Evolutionary conservation across 2,888 invertebrate genomes (phyloP), one percentile per base, ranked within the genome.

Genomic region (Tridacna gigas): DNA sequence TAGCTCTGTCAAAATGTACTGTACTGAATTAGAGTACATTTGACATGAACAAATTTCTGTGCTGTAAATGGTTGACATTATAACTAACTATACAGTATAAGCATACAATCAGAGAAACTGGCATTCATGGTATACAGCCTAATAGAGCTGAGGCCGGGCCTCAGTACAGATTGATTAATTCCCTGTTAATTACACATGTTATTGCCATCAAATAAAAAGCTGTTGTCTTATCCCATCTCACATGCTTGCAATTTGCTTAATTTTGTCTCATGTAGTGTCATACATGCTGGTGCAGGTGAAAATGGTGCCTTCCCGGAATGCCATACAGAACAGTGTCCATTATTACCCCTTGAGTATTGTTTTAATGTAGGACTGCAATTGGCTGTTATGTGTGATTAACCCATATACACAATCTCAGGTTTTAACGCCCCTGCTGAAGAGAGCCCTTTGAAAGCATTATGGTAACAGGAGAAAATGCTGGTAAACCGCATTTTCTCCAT

Each of bases 111-210:
- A 4, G 37, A 37, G 2, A 37, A 37, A 37, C 37, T 37, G 37
- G 37, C 37, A 37, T 7, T 37, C 37, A 2, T 4, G 37, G 37
- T 37, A 37, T 37, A 37, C 7, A 37, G 37, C 7, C 37, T 37
- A 37, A 37, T 37, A 37, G 37, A 37, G 37, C 37, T 37, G 45
- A 67, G 20, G n/a, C 28, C n/a, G 71, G 51, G 71, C 71, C 71
- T 71, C 71, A 5, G n/a, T 51, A 71, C 71, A 71, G 71, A 71
- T 71, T 71, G 71, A 75, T 75, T 75, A 75, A 75, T 75, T 75
- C 63, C 25, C 9, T 63, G 63, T 75, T 75, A 75, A 75, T 75
- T 63, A 75, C 63, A 63, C 61, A 63, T 75, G 75, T 61, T 75
- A 75, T 61, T 75, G 47, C 75, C 75, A 61, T 71, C 71, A 71